These are phyloP conservation scores for Euura lappo DNA, from an alignment of 1,140 invertebrate species.

Conservation along the genomic window DNA sequence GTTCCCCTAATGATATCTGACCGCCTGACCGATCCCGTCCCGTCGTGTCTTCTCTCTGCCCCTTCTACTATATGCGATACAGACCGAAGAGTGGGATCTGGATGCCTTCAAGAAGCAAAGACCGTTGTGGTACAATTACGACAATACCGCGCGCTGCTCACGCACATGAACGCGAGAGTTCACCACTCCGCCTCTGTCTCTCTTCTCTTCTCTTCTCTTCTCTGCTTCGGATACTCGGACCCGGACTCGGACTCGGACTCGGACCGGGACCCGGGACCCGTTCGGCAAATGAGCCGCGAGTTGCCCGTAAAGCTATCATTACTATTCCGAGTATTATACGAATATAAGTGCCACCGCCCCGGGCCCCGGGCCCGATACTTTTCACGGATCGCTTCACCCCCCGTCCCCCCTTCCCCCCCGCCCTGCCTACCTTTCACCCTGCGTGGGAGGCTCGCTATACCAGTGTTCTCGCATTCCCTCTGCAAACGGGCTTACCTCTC, in stretches of 20 bases:
- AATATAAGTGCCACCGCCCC: slow-evolving; percentile 6
- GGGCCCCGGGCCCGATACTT: not conserved
- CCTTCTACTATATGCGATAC: no score
- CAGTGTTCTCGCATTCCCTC: not conserved
- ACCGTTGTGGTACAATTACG: not conserved
- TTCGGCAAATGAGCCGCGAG: not conserved
- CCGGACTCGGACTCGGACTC: no score
- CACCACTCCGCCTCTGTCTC: not conserved
- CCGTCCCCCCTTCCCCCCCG: not conserved
- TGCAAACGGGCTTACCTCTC: not conserved
- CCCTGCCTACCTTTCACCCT: not conserved
- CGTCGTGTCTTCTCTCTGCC: not conserved
- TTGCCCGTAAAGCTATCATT: not conserved
- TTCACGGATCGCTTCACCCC: not conserved
- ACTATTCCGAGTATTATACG: slow-evolving; percentile 3
- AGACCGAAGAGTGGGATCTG: no score
- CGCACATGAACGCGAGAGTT: not conserved
- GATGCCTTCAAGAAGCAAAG: no score
- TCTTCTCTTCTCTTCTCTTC: slow-evolving; percentile 8
- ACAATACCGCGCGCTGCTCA: not conserved
- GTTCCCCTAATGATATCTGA: not conserved
- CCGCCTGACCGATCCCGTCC: not conserved
- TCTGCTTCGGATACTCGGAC: slow-evolving; percentile 4
- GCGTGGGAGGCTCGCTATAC: not conserved
- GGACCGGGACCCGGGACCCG: not conserved